Base-by-base conservation (phyloP, 2,113 vertebrate genomes). In the Neogobius melanostomus region DNA sequence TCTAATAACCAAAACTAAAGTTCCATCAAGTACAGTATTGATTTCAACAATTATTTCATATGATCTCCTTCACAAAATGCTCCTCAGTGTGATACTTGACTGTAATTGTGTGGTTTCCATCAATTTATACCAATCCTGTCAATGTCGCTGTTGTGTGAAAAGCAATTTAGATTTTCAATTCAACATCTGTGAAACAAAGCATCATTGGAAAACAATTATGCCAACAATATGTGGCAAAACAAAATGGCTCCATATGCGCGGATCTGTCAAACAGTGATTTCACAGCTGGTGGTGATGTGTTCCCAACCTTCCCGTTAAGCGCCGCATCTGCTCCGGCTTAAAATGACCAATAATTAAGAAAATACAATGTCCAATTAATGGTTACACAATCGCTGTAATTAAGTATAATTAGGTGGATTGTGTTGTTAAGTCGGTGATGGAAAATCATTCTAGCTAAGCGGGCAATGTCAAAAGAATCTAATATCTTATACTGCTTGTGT, bases 141-240 rank as follows among this genome's bases (percentile, higher is more conserved):
- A 16, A 44, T 61, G 15, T 14, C n/a, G 42, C 36, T 61, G 15
- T 44, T 16, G 59, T 61, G 36, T 45, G 59, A 44, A 44, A 61
- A 43, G 14, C 36, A 45, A 45, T 44, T 61, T 61, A 42, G n/a
- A 5, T 42, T 61, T 45, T n/a, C 59, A 48, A 21, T 46, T 48
- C 44, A 7, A 64, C 62, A 64, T 64, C 62, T 64, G 62, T 21
- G 62, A 47, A 16, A 64, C 44, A 47, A 64, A 64, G 48, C 46
- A 64, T 64, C 15, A 64, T 48, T 46, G 45, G n/a, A 46, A 11
- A 64, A 21, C 15, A 64, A 64, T 21, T 9, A 56, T 56, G 15
- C 17, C 17, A n/a, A 56, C 53, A 15, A 4, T 8, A 54, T 45
- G 10, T 42, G 44, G 14, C 36, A 61, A 44, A 64, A 64, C 44